phyloP scores from a whole-genome alignment of 2,797 vertebrate species.

The Emydoidea blandingii region DNA sequence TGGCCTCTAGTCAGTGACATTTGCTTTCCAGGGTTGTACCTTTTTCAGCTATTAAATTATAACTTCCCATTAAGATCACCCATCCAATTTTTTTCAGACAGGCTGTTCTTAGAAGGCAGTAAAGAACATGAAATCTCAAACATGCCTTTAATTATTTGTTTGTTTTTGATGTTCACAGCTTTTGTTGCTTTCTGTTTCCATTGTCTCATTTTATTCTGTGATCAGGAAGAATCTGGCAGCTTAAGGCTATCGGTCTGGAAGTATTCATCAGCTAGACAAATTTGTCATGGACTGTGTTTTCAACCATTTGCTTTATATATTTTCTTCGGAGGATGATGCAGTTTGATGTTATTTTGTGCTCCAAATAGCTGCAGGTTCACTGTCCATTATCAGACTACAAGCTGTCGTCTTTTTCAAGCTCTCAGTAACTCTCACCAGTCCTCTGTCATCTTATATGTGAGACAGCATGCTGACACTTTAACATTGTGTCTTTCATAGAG shows the following conservation, averaged over 20 bases:
- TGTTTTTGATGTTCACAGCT: slow-evolving; percentile 7
- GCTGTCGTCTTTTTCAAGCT: neutral
- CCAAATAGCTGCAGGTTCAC: neutral
- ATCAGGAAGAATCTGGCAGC: slow-evolving; percentile 10
- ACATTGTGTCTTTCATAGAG: slow-evolving; percentile 36
- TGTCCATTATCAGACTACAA: slow-evolving; percentile 2
- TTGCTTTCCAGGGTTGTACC: neutral
- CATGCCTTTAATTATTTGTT: slow-evolving; percentile 8
- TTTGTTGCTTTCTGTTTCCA: neutral
- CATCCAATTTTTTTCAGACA: slow-evolving; percentile 7
- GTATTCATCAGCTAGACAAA: slow-evolving; percentile 24
- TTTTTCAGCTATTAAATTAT: neutral
- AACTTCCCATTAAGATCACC: neutral
- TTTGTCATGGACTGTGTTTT: slow-evolving; percentile 28
- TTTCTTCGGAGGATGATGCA: slow-evolving; percentile 22
- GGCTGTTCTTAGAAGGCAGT: neutral
- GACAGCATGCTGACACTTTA: slow-evolving; percentile 45
- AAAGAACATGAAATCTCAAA: neutral
- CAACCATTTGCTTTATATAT: slow-evolving; percentile 21
- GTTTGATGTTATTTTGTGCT: slow-evolving; percentile 30
- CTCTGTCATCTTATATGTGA: slow-evolving; percentile 13
- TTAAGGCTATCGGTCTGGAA: slow-evolving; percentile 45
- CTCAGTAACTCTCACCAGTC: slow-evolving; percentile 16
- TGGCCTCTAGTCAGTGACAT: neutral
- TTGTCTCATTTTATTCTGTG: slow-evolving; percentile 16